Evolutionary conservation across 2,113 vertebrate genomes (phyloP), one percentile per base, ranked within the genome.

Genomic region (Amphiprion ocellaris): DNA sequence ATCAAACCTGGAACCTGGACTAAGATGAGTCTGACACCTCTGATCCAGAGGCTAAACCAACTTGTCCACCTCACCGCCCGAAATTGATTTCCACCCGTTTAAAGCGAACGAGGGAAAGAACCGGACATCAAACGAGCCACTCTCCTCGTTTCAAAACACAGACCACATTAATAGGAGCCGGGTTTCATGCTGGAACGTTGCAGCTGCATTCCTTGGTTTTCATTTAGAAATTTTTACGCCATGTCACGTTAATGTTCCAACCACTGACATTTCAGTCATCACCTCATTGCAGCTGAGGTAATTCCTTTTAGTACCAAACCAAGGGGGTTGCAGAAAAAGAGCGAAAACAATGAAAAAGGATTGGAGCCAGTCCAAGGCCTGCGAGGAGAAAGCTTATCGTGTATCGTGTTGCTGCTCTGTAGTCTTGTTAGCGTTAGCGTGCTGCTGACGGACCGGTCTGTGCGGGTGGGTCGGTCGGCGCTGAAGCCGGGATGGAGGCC

Each of bases 401-500:
- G 76, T 89, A 87, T 88, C 80, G 54, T 59, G 41, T 82, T 79
- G 81, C 82, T 69, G 83, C 79, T 82, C 41, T 41, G 69, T 69
- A 53, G 74, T 28, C 58, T 76, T 84, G 85, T 89, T 85, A 86
- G 80, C 70, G 82, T 81, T 87, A 75, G 81, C 74, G 15, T 83
- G 80, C 84, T 76, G 83, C 77, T 83, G 86, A 86, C 68, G 74
- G 84, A 58, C 75, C 24, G 19, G 24, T 85, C 72, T 82, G 85
- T 68, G 87, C 56, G 55, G 76, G 86, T 77, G 70, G 61, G 77
- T 82, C 62, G 83, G 89, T 90, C 90, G 69, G 60, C 1, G 47
- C 80, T 66, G 61, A 88, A 89, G 79, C 80, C 81, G 71, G 76
- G 80, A 87, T 89, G 82, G 85, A 86, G 84, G 88, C 68, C 84